These are phyloP conservation scores for Carollia perspicillata DNA, from an alignment of 2,113 vertebrate species.

Conservation along the genomic window DNA sequence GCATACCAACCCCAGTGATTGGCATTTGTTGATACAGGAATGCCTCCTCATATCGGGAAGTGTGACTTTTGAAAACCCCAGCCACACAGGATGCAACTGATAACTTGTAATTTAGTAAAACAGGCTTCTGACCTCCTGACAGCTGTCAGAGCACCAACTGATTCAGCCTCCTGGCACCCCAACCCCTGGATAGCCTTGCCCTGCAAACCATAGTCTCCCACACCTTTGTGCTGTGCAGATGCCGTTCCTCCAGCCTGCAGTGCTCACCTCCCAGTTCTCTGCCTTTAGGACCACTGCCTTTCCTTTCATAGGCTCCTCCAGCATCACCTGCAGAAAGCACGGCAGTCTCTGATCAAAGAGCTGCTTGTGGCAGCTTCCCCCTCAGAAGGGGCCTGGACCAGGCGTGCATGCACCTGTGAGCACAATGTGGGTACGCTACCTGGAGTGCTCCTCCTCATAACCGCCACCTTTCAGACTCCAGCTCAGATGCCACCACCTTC, in stretches of 20 bases:
- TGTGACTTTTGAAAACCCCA: constrained; percentile 34
- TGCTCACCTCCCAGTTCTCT: not conserved
- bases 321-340: not conserved
- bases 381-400: not conserved
- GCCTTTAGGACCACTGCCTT: not conserved
- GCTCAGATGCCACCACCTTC: not conserved
- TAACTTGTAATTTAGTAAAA: constrained; percentile 49
- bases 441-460: not conserved
- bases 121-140: constrained; percentile 10
- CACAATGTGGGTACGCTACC: too few relatives aligned
- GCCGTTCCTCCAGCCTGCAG: not conserved
- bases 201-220: not conserved
- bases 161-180: not conserved
- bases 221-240: not conserved
- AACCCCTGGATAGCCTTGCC: not conserved
- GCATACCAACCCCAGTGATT: constrained; percentile 11
- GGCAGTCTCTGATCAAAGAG: not conserved
- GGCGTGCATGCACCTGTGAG: not conserved
- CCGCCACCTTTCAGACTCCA: not conserved
- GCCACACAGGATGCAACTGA: constrained; percentile 40
- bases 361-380: not conserved
- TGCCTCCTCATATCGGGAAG: constrained; percentile 7
- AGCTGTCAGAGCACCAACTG: not conserved
- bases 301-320: not conserved
- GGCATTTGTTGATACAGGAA: constrained; percentile 61